A percentile compares a stretch with the other conserved stretches of the same genome.
Conservation (phyloP, 2,113 vertebrate species). For the Protobothrops mucrosquamatus region DNA sequence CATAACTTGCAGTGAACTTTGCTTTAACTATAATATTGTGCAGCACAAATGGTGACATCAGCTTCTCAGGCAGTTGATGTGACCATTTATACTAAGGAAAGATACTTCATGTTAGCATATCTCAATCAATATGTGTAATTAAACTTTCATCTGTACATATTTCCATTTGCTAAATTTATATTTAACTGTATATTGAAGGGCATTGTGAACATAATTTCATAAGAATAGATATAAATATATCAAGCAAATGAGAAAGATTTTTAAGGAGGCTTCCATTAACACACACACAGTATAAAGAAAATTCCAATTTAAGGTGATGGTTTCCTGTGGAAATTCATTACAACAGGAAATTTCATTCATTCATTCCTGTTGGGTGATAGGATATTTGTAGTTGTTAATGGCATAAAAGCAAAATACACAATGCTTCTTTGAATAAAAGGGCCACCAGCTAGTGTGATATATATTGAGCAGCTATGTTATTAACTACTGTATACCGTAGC, state of each 20-base stretch:
- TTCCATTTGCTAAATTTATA: neutral
- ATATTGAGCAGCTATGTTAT: neutral
- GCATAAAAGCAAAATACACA: neutral
- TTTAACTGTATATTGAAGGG: neutral
- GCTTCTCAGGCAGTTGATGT: neutral
- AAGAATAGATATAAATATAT: neutral
- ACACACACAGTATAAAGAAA: neutral
- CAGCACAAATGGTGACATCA: neutral
- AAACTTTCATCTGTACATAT: neutral
- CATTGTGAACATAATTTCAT: neutral
- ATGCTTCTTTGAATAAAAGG: conserved; percentile 4
- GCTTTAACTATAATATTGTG: too few species aligned
- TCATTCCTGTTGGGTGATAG: neutral
- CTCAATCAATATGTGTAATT: neutral
- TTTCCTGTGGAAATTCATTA: neutral
- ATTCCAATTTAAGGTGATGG: neutral
- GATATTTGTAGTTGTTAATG: neutral
- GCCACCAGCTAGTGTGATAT: neutral
- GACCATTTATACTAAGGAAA: neutral
- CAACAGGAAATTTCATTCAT: neutral
- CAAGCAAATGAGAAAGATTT: neutral
- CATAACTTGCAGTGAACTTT: neutral
- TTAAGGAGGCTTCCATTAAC: neutral
- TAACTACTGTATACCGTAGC: neutral
- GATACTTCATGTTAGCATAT: neutral